These are phyloP conservation scores for Drosophila flavopinicola DNA, from an alignment of 2,888 invertebrate species.

Conservation along the genomic window DNA sequence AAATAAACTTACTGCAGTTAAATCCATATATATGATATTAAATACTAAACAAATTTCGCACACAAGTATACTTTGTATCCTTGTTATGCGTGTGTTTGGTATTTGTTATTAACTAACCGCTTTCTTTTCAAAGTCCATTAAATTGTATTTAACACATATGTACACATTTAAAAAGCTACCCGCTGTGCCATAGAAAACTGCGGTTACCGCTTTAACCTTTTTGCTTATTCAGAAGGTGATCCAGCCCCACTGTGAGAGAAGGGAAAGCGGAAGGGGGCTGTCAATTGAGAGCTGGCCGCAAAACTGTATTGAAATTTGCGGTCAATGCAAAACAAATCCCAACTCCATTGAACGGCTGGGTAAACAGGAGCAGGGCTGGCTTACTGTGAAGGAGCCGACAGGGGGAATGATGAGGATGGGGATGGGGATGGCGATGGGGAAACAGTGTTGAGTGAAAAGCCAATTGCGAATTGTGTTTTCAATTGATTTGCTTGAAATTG, in stretches of 20 bases:
- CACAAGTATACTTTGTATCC: no score
- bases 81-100: no score
- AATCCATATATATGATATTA: no score
- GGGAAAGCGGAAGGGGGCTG: slow-evolving; percentile 13
- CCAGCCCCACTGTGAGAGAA: slow-evolving; percentile 30
- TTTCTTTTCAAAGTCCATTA: no score
- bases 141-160: no score
- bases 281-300: slow-evolving; percentile 66
- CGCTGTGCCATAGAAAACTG: no score
- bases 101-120: no score
- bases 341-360: slow-evolving; percentile 63
- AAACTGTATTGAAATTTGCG: slow-evolving; percentile 77
- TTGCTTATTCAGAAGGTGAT: not conserved
- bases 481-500: slow-evolving; percentile 76
- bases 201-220: no score
- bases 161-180: no score
- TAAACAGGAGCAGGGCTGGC: slow-evolving; percentile 34
- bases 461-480: slow-evolving; percentile 74
- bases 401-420: not conserved
- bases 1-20: no score
- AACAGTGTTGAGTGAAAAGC: slow-evolving; percentile 51
- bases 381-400: slow-evolving; percentile 7
- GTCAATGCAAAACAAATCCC: slow-evolving; percentile 76
- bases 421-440: not conserved
- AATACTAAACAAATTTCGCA: no score